A percentile compares a stretch with the other conserved stretches of the same genome.
Evolutionary conservation across 1,140 invertebrate species (phyloP).

Genomic region (Mya arenaria): DNA sequence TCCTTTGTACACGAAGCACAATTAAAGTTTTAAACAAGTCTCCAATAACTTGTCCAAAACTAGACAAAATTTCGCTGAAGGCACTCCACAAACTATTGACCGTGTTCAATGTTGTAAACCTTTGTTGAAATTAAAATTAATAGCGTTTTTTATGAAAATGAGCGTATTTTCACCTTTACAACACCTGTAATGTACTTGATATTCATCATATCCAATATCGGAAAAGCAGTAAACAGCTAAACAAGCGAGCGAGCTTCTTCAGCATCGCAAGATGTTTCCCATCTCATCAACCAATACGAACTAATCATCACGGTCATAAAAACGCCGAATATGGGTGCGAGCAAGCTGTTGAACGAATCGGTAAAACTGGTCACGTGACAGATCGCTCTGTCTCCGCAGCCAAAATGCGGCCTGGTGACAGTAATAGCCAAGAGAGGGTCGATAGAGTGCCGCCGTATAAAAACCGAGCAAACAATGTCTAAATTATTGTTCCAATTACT

Average conservation of each 20-base stretch:
- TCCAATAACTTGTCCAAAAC: too few relatives aligned
- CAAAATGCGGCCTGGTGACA: constrained; percentile 15
- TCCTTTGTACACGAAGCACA: too few relatives aligned
- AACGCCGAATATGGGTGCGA: constrained; percentile 53
- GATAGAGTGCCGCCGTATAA: neutral
- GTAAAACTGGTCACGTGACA: constrained; percentile 11
- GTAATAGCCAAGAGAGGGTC: neutral
- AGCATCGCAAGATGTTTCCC: neutral
- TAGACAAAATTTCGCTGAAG: too few relatives aligned
- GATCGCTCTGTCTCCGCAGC: constrained; percentile 30
- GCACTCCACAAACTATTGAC: too few relatives aligned
- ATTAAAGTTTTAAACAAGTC: too few relatives aligned
- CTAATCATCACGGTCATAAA: constrained; percentile 24
- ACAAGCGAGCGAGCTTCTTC: neutral
- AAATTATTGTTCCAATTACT: neutral
- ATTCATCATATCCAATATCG: neutral
- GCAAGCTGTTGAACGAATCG: constrained; percentile 49
- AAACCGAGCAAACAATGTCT: neutral
- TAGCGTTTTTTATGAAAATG: too few relatives aligned
- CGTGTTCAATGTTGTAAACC: too few relatives aligned
- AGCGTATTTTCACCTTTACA: too few relatives aligned
- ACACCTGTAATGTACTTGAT: too few relatives aligned
- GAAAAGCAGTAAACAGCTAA: neutral
- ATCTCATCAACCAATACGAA: neutral
- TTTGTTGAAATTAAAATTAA: too few relatives aligned